phyloP scores from a whole-genome alignment of 2,797 vertebrate genomes.

The Garrulus glandarius region DNA sequence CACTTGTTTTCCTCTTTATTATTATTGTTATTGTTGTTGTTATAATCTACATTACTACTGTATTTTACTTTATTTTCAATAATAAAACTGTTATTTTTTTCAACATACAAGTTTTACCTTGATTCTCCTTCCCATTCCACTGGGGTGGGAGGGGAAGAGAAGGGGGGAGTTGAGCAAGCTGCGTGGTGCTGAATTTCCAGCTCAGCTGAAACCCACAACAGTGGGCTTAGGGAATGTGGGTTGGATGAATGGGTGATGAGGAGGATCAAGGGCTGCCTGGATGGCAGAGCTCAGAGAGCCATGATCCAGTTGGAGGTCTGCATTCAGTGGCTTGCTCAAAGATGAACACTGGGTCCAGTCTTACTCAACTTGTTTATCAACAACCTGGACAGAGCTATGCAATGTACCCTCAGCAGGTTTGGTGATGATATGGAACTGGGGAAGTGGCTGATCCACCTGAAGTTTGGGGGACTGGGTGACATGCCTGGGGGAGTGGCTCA shows the following conservation, averaged over 20 bases:
- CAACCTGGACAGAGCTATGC: fast-evolving
- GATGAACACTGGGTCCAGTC: background rate
- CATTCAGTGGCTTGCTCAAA: background rate
- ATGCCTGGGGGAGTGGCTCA: background rate
- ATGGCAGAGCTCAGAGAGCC: background rate
- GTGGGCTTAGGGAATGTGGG: background rate
- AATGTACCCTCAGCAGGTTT: background rate
- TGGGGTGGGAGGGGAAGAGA: background rate
- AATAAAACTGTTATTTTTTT: background rate
- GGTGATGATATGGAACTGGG: background rate
- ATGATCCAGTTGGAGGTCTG: background rate
- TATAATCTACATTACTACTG: background rate
- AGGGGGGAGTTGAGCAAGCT: background rate
- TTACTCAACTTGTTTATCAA: background rate
- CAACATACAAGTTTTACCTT: background rate
- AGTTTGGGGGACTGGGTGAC: background rate
- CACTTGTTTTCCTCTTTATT: background rate
- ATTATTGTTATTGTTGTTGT: background rate
- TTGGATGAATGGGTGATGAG: background rate
- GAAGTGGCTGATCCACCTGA: background rate
- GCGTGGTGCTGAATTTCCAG: background rate
- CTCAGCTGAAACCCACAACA: background rate
- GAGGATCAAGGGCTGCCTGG: background rate
- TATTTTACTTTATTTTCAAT: background rate
- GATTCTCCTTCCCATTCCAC: background rate